Percentiles rank a stretch among this genome's conserved stretches.
Evolutionary conservation across 2,888 invertebrate genomes (phyloP).

Genomic region (Patella depressa): DNA sequence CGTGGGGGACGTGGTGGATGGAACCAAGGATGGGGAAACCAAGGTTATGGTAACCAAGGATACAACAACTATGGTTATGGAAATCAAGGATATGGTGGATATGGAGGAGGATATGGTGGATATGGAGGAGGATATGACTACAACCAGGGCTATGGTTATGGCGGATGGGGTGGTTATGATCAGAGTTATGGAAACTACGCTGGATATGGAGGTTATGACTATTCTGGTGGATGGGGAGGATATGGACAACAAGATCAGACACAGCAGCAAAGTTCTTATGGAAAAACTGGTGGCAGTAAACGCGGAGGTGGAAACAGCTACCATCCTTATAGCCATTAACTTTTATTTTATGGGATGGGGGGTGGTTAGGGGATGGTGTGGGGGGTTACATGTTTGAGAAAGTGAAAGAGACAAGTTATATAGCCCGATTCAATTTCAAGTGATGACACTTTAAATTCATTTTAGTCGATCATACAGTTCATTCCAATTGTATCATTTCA

Average conservation of each 20-base stretch:
- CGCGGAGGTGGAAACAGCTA: conserved; percentile 54
- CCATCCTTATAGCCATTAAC: conserved; percentile 60
- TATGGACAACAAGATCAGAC: conserved; percentile 67
- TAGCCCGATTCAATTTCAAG: too few species aligned
- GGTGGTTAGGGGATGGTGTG: not conserved
- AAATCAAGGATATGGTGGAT: conserved; percentile 70
- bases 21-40: conserved; percentile 50
- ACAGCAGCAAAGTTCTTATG: conserved; percentile 49
- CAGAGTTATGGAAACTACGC: conserved; percentile 71
- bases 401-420: too few species aligned
- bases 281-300: conserved; percentile 55
- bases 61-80: conserved; percentile 39
- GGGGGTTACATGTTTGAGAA: not conserved
- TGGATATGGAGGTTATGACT: conserved; percentile 76
- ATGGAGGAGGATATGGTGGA: conserved; percentile 73
- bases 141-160: conserved; percentile 36
- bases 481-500: too few species aligned
- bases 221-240: conserved; percentile 50
- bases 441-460: too few species aligned
- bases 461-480: too few species aligned
- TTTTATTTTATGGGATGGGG: too few species aligned
- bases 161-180: conserved; percentile 39
- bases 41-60: conserved; percentile 55
- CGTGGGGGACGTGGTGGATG: conserved; percentile 51
- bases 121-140: conserved; percentile 26